Evolutionary conservation across 2,113 vertebrate species (phyloP), one percentile per base, ranked within the genome.

Genomic region (Columba janthina): DNA sequence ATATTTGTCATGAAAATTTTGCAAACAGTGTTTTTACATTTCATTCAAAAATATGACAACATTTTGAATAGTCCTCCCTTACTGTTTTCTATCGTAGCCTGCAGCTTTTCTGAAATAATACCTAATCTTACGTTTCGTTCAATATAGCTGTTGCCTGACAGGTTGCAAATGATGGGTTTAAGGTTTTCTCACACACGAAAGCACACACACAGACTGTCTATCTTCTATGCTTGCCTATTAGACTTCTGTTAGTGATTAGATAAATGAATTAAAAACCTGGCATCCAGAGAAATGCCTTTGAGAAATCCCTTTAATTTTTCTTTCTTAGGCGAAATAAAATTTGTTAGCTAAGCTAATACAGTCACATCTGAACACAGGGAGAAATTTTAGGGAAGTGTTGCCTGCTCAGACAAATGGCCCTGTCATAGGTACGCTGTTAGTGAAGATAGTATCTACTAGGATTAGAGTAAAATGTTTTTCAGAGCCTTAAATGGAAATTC

Each of bases 401-500:
- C 25, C 93, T 79, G 74, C 88, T 94, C 46, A 93, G 87, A 95
- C 97, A 97, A 95, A 87, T 84, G 83, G 57, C 69, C 95, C 75
- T 96, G 95, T 94, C 56, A 25, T 96, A 92, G 90, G 87, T 91
- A 93, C 61, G 31, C 90, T 93, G 65, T 81, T 74, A 97, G 75
- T 76, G 85, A 65, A 97, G 93, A 97, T 97, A 77, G 22, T 90
- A 96, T 97, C 94, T 96, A 25, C 71, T 77, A 83, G 88, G 77
- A 97, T 97, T 94, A 97, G 91, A 95, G 80, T 76, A 93, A 91
- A 95, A 94, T 89, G 87, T 91, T 95, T 98, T 97, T 95, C 94
- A 97, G 91, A 93, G 75, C 73, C 91, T 97, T 97, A 97, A 97
- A 97, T 97, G 96, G 95, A 95, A 96, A 96, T 97, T 97, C 81